phyloP scores from a whole-genome alignment of 1,140 invertebrate genomes.

The Dinoponera quadriceps region DNA sequence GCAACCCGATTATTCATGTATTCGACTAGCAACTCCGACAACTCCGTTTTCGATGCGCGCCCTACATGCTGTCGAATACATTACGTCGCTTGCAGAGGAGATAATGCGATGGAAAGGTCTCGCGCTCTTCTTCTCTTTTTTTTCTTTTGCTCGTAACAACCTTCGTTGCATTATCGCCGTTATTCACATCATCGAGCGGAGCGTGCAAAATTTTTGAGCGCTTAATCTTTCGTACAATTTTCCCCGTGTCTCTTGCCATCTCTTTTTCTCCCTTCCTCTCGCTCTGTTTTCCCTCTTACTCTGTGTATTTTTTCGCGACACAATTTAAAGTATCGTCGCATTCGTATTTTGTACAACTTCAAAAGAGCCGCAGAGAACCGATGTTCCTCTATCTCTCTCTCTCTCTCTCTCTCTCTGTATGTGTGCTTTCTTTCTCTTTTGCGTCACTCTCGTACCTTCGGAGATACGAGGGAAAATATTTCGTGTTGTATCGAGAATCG shows the following conservation, averaged over 20 bases:
- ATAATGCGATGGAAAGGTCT: slow-evolving; percentile 32
- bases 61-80: slow-evolving; percentile 49
- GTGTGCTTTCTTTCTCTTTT: no score
- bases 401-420: no score
- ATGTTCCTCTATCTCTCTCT: no score
- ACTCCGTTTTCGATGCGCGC: slow-evolving; percentile 56
- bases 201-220: background rate
- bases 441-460: no score
- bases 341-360: no score
- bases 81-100: slow-evolving; percentile 16
- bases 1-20: slow-evolving; percentile 54
- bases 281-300: no score
- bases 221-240: background rate
- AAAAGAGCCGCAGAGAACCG: no score
- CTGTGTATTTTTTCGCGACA: no score
- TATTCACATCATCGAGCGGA: background rate
- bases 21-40: slow-evolving; percentile 55
- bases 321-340: no score
- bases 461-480: no score
- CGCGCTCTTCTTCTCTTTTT: background rate
- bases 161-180: slow-evolving; percentile 16
- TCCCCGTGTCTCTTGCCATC: background rate
- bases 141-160: slow-evolving; percentile 9
- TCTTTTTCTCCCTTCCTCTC: no score
- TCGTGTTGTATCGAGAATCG: no score